Conservation (phyloP, 2,888 invertebrate species). For the Melolontha melolontha region DNA sequence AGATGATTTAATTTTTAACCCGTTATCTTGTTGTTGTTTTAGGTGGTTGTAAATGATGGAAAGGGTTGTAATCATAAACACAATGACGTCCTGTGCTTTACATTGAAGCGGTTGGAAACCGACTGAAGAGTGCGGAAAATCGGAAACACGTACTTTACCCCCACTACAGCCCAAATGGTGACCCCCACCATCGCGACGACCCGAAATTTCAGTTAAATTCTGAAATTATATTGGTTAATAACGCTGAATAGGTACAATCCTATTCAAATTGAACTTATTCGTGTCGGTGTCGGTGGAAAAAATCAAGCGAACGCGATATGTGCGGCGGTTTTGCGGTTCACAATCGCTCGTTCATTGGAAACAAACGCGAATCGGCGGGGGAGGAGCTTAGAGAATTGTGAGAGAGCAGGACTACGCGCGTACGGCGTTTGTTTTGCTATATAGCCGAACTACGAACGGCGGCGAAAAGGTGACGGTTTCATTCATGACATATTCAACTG, state of each 20-base stretch:
- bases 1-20: background rate
- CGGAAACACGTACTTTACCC: slow-evolving; percentile 45
- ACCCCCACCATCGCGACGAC: slow-evolving; percentile 48
- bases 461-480: no score
- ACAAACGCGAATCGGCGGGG: slow-evolving; percentile 22
- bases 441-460: no score
- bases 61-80: slow-evolving; percentile 1
- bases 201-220: slow-evolving; percentile 54
- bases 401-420: no score
- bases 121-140: slow-evolving; percentile 47
- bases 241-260: slow-evolving; percentile 50
- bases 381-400: slow-evolving; percentile 8
- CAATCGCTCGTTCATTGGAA: slow-evolving; percentile 2
- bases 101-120: slow-evolving; percentile 46
- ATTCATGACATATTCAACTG: no score
- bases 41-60: background rate
- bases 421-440: no score
- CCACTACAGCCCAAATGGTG: slow-evolving; percentile 42
- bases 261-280: slow-evolving; percentile 43
- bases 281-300: slow-evolving; percentile 11
- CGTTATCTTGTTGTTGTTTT: no score
- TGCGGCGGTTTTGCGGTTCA: slow-evolving; percentile 9
- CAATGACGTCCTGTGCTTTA: slow-evolving; percentile 19
- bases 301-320: slow-evolving; percentile 13
- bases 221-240: slow-evolving; percentile 56